Evolutionary conservation across 2,888 invertebrate species (phyloP).

Genomic region (Drosophila helvetica): DNA sequence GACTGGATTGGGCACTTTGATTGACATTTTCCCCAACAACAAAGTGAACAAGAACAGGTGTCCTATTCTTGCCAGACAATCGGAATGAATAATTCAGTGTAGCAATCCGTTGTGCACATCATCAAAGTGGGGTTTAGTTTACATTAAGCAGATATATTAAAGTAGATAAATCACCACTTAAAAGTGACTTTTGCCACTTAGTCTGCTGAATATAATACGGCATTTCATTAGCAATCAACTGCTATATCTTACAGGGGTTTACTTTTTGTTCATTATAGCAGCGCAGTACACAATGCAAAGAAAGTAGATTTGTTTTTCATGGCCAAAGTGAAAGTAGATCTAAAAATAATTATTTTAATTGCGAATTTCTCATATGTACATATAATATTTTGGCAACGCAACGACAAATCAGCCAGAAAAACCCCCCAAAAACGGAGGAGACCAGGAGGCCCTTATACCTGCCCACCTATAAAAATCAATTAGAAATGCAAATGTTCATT

Average conservation of each 20-base stretch:
- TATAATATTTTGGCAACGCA: too few species aligned
- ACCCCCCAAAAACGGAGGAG: too few species aligned
- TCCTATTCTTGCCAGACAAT: too few species aligned
- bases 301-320: slow-evolving; percentile 14
- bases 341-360: slow-evolving; percentile 23
- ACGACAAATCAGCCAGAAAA: not conserved
- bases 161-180: slow-evolving; percentile 7
- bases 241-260: slow-evolving; percentile 2
- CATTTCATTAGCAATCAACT: slow-evolving; percentile 2
- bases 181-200: slow-evolving; percentile 19
- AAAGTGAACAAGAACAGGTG: not conserved
- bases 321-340: slow-evolving; percentile 19
- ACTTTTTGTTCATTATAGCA: not conserved
- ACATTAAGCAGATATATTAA: too few species aligned
- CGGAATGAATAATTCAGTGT: too few species aligned
- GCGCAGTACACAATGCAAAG: not conserved
- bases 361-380: not conserved
- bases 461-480: slow-evolving; percentile 42
- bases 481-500: slow-evolving; percentile 61
- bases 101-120: too few species aligned
- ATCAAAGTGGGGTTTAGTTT: not conserved
- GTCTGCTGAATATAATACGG: not conserved
- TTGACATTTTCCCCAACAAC: not conserved
- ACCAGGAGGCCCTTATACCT: not conserved
- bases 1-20: slow-evolving; percentile 24